Evolutionary conservation across 2,888 invertebrate species (phyloP).

Genomic region (Leucania comma): DNA sequence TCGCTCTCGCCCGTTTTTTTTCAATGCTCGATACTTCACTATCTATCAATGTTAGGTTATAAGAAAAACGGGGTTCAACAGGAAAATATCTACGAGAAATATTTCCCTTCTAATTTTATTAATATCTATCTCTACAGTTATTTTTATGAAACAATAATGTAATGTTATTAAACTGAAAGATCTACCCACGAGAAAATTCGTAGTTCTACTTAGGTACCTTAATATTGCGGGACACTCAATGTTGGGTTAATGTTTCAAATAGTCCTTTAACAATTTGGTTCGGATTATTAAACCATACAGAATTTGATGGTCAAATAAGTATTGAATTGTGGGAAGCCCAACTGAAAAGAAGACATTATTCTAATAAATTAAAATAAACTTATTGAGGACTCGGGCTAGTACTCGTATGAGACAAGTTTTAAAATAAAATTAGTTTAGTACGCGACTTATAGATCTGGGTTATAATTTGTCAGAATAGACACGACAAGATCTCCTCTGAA

Average conservation of each 20-base stretch:
- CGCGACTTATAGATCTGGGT: neutral
- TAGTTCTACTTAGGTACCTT: too few species aligned
- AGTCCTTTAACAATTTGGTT: neutral
- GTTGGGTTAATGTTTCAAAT: neutral
- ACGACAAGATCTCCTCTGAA: neutral
- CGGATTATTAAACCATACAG: too few species aligned
- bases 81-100: slow-evolving; percentile 20
- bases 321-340: neutral
- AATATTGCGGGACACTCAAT: too few species aligned
- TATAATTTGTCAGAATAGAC: neutral
- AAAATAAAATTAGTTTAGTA: neutral
- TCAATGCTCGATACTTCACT: neutral
- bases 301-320: neutral
- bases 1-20: too few species aligned
- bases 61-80: slow-evolving; percentile 5
- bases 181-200: neutral
- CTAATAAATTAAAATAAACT: neutral
- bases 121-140: slow-evolving; percentile 1
- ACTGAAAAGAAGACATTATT: neutral
- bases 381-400: neutral
- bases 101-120: slow-evolving; percentile 22
- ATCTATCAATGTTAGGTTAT: neutral
- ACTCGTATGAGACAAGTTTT: neutral
- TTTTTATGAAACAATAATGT: slow-evolving; percentile 5
- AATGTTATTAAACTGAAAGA: neutral